Percentiles rank a stretch among this genome's conserved stretches.
Conservation (phyloP, 2,888 invertebrate species). For the Eupithecia inturbata region DNA sequence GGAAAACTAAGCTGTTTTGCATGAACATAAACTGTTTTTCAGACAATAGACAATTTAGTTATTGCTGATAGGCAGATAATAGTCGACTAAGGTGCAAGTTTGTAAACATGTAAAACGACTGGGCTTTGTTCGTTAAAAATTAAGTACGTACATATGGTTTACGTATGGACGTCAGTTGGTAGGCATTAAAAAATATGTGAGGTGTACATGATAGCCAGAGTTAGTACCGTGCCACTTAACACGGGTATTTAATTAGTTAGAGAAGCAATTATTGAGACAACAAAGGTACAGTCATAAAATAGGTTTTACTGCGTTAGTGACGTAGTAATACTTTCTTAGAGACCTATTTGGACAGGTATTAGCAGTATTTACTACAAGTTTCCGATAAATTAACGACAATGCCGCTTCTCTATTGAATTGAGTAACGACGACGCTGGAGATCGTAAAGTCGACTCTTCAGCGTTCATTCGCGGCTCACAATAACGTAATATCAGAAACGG, state of each 20-base stretch:
- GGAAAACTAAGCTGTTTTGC: slow-evolving; percentile 53
- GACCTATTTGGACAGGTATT: slow-evolving; percentile 11
- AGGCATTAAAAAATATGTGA: neutral
- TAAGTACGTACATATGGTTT: neutral
- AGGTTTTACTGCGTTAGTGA: slow-evolving; percentile 5
- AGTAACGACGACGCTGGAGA: slow-evolving; percentile 40
- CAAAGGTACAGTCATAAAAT: neutral
- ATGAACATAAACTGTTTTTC: slow-evolving; percentile 8
- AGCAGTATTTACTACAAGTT: slow-evolving; percentile 25
- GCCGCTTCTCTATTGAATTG: slow-evolving; percentile 39
- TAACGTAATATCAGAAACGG: slow-evolving; percentile 40
- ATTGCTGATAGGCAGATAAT: neutral
- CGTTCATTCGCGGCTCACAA: slow-evolving; percentile 39
- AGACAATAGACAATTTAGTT: neutral
- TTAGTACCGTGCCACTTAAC: neutral
- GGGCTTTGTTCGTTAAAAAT: neutral
- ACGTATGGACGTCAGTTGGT: neutral
- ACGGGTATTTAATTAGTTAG: neutral
- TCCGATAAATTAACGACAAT: slow-evolving; percentile 30
- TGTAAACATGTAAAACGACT: neutral
- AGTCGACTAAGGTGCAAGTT: neutral
- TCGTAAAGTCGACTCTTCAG: slow-evolving; percentile 44
- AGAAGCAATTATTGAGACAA: neutral
- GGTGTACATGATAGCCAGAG: neutral
- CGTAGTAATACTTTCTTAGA: neutral